Base-by-base conservation (phyloP, 2,797 vertebrate genomes). In the Hylomyscus alleni region DNA sequence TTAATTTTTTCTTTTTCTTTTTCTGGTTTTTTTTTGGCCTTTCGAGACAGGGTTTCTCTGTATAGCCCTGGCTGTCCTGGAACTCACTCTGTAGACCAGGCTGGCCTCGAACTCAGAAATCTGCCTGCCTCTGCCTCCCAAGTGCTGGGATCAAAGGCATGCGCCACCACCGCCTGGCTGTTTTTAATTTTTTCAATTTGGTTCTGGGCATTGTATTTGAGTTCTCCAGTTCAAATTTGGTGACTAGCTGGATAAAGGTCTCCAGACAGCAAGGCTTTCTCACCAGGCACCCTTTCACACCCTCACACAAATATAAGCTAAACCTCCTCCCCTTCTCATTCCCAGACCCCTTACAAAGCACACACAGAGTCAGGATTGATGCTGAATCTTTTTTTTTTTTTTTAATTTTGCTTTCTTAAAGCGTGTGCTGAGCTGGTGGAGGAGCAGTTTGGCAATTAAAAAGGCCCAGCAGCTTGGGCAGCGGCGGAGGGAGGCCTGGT, bases 371-470 rank as follows among this genome's bases (percentile, higher is more conserved):
- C 98, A 89, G 91, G 89, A 90, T 80, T 99, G 98, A 99, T 99
- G 99, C 99, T 99, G 98, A 90, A 98, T 98, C 97, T 99, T 98
- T 99, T 98, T 94, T 98, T 99, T 98, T 98, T 98, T 94, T 99
- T 99, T 98, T 97, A 98, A 88, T 98, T 99, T 99, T 99, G 98
- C 98, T 98, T 98, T 98, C 98, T 97, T 97, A 98, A 98, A 99
- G 99, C 99, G n/a, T 98, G 97, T 91, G 98, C 98, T 98, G 98
- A 99, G 99, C 98, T 84, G 94, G 97, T 50, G 92, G 95, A 97
- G 81, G 60, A 98, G 98, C 96, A n/a, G 69, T 96, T 89, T 96
- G 93, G 98, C 98, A 96, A 95, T 98, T 98, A 95, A 95, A 97
- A 97, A 95, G 95, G 96, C 81, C 93, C 97, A 65, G 96, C 3